These are phyloP conservation scores for Peromyscus melanophrys DNA, from an alignment of 2,797 vertebrate genomes.

Conservation along the genomic window DNA sequence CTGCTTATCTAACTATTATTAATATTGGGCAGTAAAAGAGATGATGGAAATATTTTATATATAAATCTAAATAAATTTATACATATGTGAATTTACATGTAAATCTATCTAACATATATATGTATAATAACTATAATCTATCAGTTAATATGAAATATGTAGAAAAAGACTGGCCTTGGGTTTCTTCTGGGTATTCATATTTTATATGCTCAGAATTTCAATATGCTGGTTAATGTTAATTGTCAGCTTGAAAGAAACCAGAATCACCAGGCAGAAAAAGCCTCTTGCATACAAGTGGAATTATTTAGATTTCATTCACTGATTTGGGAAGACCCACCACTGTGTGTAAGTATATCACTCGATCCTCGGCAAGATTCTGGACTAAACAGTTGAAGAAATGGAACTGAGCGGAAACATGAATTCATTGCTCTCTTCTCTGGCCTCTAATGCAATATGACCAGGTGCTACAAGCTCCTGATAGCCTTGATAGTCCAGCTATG, in stretches of 20 bases:
- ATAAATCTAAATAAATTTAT: neutral
- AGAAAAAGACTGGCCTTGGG: neutral
- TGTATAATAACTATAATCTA: neutral
- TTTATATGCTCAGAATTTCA: neutral
- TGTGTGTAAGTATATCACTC: neutral
- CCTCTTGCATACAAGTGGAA: neutral
- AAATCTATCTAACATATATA: neutral
- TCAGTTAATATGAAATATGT: neutral
- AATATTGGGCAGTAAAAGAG: neutral
- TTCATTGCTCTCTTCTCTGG: neutral
- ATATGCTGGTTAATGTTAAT: neutral
- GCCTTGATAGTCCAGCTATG: neutral
- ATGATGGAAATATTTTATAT: neutral
- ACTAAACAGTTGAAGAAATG: neutral
- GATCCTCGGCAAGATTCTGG: neutral
- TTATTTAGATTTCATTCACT: neutral
- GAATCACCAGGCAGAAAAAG: neutral
- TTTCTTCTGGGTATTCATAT: neutral
- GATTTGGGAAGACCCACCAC: too few species aligned
- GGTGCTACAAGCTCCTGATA: neutral
- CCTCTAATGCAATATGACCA: neutral
- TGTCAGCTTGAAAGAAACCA: neutral
- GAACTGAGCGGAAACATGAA: neutral
- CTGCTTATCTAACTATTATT: neutral
- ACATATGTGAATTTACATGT: neutral